Evolutionary conservation across 1,140 invertebrate genomes (phyloP).

Genomic region (Carposina sasakii): DNA sequence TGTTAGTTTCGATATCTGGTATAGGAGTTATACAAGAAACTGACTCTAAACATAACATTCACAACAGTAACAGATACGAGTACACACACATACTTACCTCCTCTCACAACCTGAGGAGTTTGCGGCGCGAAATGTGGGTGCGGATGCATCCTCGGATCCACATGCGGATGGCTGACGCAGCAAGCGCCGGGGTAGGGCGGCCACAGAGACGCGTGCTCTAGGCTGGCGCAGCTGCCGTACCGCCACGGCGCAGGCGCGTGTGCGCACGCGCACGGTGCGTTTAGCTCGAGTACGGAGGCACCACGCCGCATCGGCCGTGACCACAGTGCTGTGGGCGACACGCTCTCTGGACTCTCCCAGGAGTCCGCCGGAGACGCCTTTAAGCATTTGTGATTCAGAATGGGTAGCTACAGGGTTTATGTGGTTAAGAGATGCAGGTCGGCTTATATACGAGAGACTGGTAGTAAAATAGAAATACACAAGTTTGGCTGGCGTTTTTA

Average conservation of each 20-base stretch:
- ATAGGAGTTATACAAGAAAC: too few relatives aligned
- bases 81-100: constrained; percentile 43
- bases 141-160: constrained; percentile 47
- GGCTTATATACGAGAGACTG: too few relatives aligned
- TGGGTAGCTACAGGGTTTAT: too few relatives aligned
- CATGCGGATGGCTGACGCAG: constrained; percentile 46
- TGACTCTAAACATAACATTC: too few relatives aligned
- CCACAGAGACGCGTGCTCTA: constrained; percentile 74
- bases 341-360: constrained; percentile 32
- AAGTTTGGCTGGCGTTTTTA: too few relatives aligned
- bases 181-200: constrained; percentile 60
- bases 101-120: constrained; percentile 67
- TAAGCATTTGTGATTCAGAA: too few relatives aligned
- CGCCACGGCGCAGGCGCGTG: constrained; percentile 70
- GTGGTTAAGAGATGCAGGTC: too few relatives aligned
- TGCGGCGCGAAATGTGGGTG: constrained; percentile 49
- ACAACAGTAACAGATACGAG: too few relatives aligned
- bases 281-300: constrained; percentile 51
- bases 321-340: constrained; percentile 27
- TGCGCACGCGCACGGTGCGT: constrained; percentile 70
- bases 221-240: constrained; percentile 78
- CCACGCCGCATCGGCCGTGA: constrained; percentile 47
- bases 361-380: constrained; percentile 27
- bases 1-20: too few relatives aligned
- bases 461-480: too few relatives aligned